Evolutionary conservation across 2,888 invertebrate species (phyloP).

Genomic region (Melanostoma scalare): DNA sequence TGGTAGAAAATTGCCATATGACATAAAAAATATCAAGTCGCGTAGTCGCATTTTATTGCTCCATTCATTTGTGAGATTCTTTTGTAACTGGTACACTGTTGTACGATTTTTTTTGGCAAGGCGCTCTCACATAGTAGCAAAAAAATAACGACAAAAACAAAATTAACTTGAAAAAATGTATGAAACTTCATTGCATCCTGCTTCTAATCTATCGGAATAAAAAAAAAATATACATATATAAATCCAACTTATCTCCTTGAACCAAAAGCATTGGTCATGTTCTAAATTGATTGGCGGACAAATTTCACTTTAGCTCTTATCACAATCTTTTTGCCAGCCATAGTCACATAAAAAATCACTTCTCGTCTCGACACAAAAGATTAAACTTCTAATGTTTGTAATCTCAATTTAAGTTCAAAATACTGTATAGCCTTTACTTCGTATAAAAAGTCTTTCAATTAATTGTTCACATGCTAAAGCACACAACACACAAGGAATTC

Average conservation of each 20-base stretch:
- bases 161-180: too few species aligned
- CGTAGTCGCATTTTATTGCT: too few species aligned
- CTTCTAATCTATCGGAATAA: conserved; percentile 3
- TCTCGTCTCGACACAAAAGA: conserved; percentile 22
- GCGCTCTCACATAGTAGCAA: too few species aligned
- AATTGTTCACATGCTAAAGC: conserved; percentile 2
- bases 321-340: conserved; percentile 25
- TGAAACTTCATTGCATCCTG: background rate
- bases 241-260: conserved; percentile 17
- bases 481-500: conserved; percentile 27
- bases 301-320: conserved; percentile 13
- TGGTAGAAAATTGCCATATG: too few species aligned
- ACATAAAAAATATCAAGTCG: too few species aligned
- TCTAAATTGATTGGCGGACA: background rate
- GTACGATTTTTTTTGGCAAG: too few species aligned
- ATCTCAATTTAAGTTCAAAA: conserved; percentile 55
- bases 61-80: too few species aligned
- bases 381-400: conserved; percentile 38
- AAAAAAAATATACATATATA: background rate
- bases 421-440: conserved; percentile 41
- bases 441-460: background rate
- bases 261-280: conserved; percentile 13
- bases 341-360: conserved; percentile 29
- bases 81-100: too few species aligned
- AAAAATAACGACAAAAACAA: too few species aligned